Conservation (phyloP, 1,140 invertebrate species). For the Drosophila ambigua region DNA sequence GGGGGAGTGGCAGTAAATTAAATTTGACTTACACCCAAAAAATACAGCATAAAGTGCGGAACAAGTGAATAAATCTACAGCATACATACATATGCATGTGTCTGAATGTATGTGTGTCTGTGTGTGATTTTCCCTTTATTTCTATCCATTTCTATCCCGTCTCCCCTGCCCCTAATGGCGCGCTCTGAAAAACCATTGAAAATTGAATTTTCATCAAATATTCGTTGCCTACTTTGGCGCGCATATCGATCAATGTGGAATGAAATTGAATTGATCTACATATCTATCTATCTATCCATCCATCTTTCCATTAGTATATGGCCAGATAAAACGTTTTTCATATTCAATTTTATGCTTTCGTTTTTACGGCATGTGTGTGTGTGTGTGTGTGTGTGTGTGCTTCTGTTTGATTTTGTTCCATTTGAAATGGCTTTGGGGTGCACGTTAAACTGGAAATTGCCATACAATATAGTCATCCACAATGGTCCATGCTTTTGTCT, state of each 20-base stretch:
- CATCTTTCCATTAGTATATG: slow-evolving; percentile 11
- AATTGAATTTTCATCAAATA: slow-evolving; percentile 40
- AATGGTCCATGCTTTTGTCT: slow-evolving; percentile 35
- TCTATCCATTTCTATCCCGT: too few species aligned
- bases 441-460: slow-evolving; percentile 43
- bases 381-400: background rate
- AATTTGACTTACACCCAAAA: slow-evolving; percentile 65
- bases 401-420: slow-evolving; percentile 8
- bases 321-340: slow-evolving; percentile 30
- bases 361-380: background rate
- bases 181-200: slow-evolving; percentile 3
- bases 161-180: too few species aligned
- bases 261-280: slow-evolving; percentile 25
- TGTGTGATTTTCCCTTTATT: too few species aligned
- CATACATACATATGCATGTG: background rate
- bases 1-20: slow-evolving; percentile 63
- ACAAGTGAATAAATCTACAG: slow-evolving; percentile 26
- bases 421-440: slow-evolving; percentile 29
- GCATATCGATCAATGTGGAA: slow-evolving; percentile 29
- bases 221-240: slow-evolving; percentile 56
- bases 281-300: slow-evolving; percentile 4
- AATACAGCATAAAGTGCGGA: slow-evolving; percentile 14
- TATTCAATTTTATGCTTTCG: slow-evolving; percentile 27
- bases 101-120: too few species aligned
- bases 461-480: slow-evolving; percentile 57